Base-by-base conservation (phyloP, 2,888 invertebrate species). In the Petrophora chlorosata region DNA sequence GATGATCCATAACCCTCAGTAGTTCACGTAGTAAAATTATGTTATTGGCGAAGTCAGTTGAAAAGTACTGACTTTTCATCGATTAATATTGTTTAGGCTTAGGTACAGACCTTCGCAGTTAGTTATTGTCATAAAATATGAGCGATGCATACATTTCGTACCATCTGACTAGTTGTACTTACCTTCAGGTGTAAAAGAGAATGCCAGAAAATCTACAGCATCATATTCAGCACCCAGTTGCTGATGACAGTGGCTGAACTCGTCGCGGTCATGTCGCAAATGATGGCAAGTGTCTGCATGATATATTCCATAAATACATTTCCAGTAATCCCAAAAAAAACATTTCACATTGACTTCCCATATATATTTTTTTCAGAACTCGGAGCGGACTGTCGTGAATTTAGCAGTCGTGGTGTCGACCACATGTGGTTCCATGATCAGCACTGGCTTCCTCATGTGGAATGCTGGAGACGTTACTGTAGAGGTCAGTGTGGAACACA, bases 371-470 rank as follows among this genome's bases (percentile, higher is more conserved):
- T 16, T 28, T 8, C 28, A 48, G 53, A 53, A 32, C 4, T 48
- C 28, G 2, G 53, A 44, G 12, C 35, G 53, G 2, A 25, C 32
- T 2, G 26, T 40, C 3, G 41, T 53, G 33, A 41, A 32, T 23
- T 30, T 61, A 10, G 28, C 70, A 12, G 50, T 66, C 1, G 53
- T 63, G 0, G 25, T 67, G 3, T 13, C 55, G 3, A 59, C 68
- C 0, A 51, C 56, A 0, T 23, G 51, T 2, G 51, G 67, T 0
- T 47, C 73, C 10, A 53, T 81, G 17, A 32, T 53, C 26, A 67
- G 66, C 50, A 73, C 78, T 2, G 81, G 75, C 0, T 62, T 71
- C 43, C 61, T 79, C 36, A 80, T 81, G 80, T 80, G 73, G 71
- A 76, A 71, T 23, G 74, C 79, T 23, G 78, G 78, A 2, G 72